Evolutionary conservation across 2,888 invertebrate species (phyloP).

Genomic region (Frankliniella fusca): DNA sequence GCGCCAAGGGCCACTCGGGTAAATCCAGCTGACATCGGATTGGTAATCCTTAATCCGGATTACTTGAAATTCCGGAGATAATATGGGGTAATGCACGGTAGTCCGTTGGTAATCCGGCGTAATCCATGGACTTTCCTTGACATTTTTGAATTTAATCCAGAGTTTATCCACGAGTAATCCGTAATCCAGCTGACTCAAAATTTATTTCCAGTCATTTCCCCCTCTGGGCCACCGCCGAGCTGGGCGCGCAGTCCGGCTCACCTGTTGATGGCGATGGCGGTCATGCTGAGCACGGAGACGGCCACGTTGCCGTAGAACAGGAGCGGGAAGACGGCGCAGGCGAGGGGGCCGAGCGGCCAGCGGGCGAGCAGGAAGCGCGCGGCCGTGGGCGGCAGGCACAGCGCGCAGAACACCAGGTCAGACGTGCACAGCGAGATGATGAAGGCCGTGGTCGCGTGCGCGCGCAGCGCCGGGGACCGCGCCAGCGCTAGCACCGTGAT

Average conservation of each 20-base stretch:
- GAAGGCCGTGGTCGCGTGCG: slow-evolving; percentile 86
- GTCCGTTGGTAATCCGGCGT: too few species aligned
- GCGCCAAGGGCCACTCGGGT: too few species aligned
- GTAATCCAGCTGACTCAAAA: too few species aligned
- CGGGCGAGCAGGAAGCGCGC: slow-evolving; percentile 74
- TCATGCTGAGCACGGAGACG: slow-evolving; percentile 81
- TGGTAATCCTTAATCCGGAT: too few species aligned
- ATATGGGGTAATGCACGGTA: too few species aligned
- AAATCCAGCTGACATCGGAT: too few species aligned
- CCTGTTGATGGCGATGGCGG: slow-evolving; percentile 85
- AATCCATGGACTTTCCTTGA: too few species aligned
- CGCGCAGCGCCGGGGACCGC: slow-evolving; percentile 44
- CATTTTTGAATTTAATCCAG: too few species aligned
- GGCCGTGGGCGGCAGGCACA: slow-evolving; percentile 80
- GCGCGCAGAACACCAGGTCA: slow-evolving; percentile 76
- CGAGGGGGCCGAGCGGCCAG: slow-evolving; percentile 72
- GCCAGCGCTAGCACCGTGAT: slow-evolving; percentile 75
- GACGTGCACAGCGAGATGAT: slow-evolving; percentile 81
- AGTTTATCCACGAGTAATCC: too few species aligned
- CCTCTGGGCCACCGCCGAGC: too few species aligned
- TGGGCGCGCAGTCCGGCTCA: slow-evolving; percentile 47
- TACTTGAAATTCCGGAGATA: too few species aligned
- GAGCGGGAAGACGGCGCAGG: slow-evolving; percentile 81
- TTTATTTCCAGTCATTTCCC: too few species aligned
- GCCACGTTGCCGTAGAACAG: slow-evolving; percentile 88